phyloP scores from a whole-genome alignment of 2,113 vertebrate species.

The Phyllopteryx taeniolatus region DNA sequence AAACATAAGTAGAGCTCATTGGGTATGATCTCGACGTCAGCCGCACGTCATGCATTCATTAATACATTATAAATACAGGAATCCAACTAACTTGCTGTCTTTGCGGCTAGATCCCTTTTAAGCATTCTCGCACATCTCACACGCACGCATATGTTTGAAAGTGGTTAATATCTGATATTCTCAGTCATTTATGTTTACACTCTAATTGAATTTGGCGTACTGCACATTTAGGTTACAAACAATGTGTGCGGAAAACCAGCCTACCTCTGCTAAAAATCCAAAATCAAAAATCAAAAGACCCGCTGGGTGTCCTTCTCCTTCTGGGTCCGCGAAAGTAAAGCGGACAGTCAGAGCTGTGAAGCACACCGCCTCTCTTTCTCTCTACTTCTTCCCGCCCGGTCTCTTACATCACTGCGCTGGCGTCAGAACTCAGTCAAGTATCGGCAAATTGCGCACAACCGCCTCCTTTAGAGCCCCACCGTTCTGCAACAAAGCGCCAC shows the following conservation, averaged over 20 bases:
- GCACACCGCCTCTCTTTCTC: slow-evolving; percentile 13
- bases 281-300: slow-evolving; percentile 16
- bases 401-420: slow-evolving; percentile 66
- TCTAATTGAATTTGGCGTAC: neutral
- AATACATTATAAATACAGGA: neutral
- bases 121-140: slow-evolving; percentile 7
- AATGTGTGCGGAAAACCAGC: slow-evolving; percentile 28
- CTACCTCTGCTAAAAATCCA: slow-evolving; percentile 53
- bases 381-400: slow-evolving; percentile 37
- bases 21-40: slow-evolving; percentile 40
- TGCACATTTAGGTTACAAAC: neutral
- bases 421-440: slow-evolving; percentile 71
- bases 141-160: slow-evolving; percentile 1
- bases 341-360: slow-evolving; percentile 41
- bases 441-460: slow-evolving; percentile 44
- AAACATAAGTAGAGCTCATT: slow-evolving; percentile 47
- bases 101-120: neutral
- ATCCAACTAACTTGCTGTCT: slow-evolving; percentile 2
- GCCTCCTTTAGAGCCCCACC: neutral
- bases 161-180: neutral
- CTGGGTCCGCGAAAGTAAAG: slow-evolving; percentile 55
- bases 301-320: slow-evolving; percentile 50
- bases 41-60: slow-evolving; percentile 27
- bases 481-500: neutral
- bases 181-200: neutral